Evolutionary conservation across 1,140 invertebrate genomes (phyloP).

Genomic region (Protaetia brevitarsis): DNA sequence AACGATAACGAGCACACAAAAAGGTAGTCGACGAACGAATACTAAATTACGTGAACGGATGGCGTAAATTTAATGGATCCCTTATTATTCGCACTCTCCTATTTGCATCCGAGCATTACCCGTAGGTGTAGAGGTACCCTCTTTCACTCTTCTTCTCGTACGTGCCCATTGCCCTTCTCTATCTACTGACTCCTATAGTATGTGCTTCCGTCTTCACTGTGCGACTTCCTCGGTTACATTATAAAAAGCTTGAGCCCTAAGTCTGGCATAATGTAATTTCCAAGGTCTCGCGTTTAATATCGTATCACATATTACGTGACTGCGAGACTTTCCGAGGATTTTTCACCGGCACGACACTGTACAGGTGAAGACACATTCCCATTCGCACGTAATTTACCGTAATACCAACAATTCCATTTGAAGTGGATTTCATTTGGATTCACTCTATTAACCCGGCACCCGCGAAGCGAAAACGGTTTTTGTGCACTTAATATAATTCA

Average conservation of each 20-base stretch:
- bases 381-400: background rate
- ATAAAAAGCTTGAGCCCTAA: background rate
- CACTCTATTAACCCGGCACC: too few species aligned
- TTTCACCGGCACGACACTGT: background rate
- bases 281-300: constrained; percentile 1
- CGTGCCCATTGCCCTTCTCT: constrained; percentile 1
- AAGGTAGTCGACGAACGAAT: background rate
- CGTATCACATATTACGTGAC: background rate
- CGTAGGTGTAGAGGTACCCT: too few species aligned
- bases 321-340: background rate
- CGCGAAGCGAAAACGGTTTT: too few species aligned
- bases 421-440: background rate
- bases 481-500: too few species aligned
- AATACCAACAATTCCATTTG: constrained; percentile 4
- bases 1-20: too few species aligned
- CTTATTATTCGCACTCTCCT: background rate
- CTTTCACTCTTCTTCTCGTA: background rate
- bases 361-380: background rate
- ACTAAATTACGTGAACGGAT: constrained; percentile 12
- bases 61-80: constrained; percentile 11
- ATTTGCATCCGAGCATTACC: background rate
- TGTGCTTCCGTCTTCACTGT: background rate
- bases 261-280: constrained; percentile 1
- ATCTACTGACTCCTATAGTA: too few species aligned
- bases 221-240: background rate